Evolutionary conservation across 2,888 invertebrate genomes (phyloP).

Genomic region (Ctenicera cuprea): DNA sequence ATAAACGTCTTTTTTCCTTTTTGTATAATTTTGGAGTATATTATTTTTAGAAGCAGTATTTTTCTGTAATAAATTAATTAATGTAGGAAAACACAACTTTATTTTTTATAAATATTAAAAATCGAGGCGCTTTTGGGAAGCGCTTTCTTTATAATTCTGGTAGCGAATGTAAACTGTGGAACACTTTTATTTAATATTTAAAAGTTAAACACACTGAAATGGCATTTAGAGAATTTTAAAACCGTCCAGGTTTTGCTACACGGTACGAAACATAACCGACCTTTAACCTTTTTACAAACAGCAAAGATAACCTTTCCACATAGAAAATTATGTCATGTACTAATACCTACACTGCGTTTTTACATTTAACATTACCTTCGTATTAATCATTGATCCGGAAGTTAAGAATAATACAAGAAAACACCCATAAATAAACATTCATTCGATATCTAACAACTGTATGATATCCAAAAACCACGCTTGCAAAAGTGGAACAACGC

Average conservation of each 20-base stretch:
- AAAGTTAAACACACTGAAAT: too few species aligned
- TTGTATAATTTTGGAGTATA: too few species aligned
- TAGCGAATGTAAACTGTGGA: too few species aligned
- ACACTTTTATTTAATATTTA: too few species aligned
- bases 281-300: conserved; percentile 1
- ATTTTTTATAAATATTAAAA: too few species aligned
- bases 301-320: conserved; percentile 6
- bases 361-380: neutral
- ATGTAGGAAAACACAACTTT: too few species aligned
- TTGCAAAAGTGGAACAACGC: conserved; percentile 17
- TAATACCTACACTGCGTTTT: neutral
- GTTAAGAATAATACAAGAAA: neutral
- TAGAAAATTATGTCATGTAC: conserved; percentile 10
- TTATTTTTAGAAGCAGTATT: too few species aligned
- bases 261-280: neutral
- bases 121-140: too few species aligned
- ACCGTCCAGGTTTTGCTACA: neutral
- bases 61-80: too few species aligned
- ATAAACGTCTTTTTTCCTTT: too few species aligned
- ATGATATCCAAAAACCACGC: neutral
- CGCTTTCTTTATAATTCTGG: too few species aligned
- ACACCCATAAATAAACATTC: neutral
- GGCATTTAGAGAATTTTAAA: neutral
- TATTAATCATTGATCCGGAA: conserved; percentile 5
- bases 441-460: neutral